A percentile compares a stretch with the other conserved stretches of the same genome.
These are phyloP conservation scores for Eumaeus atala DNA, from an alignment of 1,140 invertebrate species.

Conservation along the genomic window DNA sequence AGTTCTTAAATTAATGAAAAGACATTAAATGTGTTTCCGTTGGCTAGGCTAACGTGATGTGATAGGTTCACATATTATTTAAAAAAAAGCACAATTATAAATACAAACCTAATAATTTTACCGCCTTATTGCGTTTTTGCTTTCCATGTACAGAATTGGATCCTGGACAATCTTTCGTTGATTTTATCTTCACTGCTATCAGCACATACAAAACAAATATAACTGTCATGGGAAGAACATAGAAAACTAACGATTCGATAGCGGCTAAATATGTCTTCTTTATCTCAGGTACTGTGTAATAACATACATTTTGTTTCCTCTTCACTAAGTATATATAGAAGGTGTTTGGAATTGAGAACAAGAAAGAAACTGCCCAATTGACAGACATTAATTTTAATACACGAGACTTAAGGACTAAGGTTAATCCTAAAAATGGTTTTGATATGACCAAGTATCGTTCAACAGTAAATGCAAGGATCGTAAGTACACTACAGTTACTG, in stretches of 20 bases:
- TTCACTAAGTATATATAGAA: constrained; percentile 80
- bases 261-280: constrained; percentile 80
- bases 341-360: constrained; percentile 85
- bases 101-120: constrained; percentile 75
- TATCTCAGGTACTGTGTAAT: constrained; percentile 70
- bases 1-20: too few species aligned
- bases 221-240: constrained; percentile 87
- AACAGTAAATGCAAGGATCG: constrained; percentile 86
- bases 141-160: constrained; percentile 42
- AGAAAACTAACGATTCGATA: constrained; percentile 88
- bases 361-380: constrained; percentile 81
- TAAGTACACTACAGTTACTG: constrained; percentile 92
- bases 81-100: too few species aligned
- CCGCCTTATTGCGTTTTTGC: constrained; percentile 68
- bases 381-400: constrained; percentile 82
- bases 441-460: constrained; percentile 87
- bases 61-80: too few species aligned
- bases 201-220: constrained; percentile 89
- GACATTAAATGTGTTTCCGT: too few species aligned
- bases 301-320: constrained; percentile 65
- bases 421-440: constrained; percentile 83
- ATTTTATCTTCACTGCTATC: constrained; percentile 83
- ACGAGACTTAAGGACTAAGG: constrained; percentile 85
- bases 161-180: constrained; percentile 72
- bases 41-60: too few species aligned